Percentiles rank a stretch among this genome's conserved stretches.
phyloP scores from a whole-genome alignment of 2,888 invertebrate genomes.

The Microplitis manilae region DNA sequence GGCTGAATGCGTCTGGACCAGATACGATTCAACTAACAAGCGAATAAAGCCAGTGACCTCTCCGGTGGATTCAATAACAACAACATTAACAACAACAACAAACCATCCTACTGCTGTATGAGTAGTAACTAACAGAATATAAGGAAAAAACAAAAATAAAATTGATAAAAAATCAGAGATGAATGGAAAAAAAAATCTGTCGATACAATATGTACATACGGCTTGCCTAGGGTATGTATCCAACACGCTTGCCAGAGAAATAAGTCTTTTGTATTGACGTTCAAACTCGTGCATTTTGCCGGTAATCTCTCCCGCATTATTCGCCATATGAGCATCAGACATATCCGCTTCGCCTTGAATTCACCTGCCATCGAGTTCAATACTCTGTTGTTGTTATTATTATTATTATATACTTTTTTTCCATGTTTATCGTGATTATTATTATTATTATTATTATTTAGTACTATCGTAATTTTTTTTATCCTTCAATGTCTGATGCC shows the following conservation, averaged over 20 bases:
- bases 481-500: constrained; percentile 6
- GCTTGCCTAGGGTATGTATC: not conserved
- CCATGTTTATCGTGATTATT: not conserved
- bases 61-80: not conserved
- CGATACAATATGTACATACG: not conserved
- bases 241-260: not conserved
- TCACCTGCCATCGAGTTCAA: constrained; percentile 39
- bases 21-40: constrained; percentile 12
- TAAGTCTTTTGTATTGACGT: constrained; percentile 11
- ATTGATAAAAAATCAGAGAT: not conserved
- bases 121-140: not conserved
- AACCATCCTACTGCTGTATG: not conserved
- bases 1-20: constrained; percentile 25
- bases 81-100: not conserved
- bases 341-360: constrained; percentile 32
- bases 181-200: not conserved
- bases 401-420: not conserved
- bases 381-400: constrained; percentile 23
- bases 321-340: constrained; percentile 27
- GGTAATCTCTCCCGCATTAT: constrained; percentile 3
- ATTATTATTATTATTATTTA: constrained; percentile 17
- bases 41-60: not conserved
- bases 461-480: not conserved
- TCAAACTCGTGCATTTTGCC: constrained; percentile 7
- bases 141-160: not conserved